These are phyloP conservation scores for Dicerorhinus sumatrensis DNA, from an alignment of 2,113 vertebrate species.

Conservation along the genomic window DNA sequence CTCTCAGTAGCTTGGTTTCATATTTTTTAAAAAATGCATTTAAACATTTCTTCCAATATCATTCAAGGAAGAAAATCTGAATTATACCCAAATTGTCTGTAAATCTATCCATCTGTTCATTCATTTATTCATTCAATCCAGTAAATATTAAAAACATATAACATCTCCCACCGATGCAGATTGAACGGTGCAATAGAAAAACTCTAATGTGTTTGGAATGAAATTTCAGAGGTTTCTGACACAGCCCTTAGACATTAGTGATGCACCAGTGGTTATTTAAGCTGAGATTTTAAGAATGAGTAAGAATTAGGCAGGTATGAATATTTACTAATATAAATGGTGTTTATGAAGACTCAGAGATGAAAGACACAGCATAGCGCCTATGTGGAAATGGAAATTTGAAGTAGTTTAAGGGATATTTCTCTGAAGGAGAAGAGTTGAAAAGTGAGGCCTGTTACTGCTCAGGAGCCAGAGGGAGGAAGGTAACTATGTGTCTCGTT, in stretches of 20 bases:
- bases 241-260: not conserved
- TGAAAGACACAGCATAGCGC: not conserved
- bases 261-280: not conserved
- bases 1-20: too few relatives aligned
- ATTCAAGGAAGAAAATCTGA: not conserved
- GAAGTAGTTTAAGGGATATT: not conserved
- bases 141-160: not conserved
- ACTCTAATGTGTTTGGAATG: not conserved
- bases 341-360: not conserved
- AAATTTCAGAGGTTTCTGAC: not conserved
- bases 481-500: too few relatives aligned
- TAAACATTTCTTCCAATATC: not conserved
- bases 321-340: not conserved
- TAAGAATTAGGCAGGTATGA: not conserved
- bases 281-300: not conserved
- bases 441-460: not conserved
- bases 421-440: not conserved
- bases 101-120: not conserved
- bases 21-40: not conserved
- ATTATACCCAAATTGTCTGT: not conserved
- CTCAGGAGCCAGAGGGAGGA: not conserved
- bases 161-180: not conserved
- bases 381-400: not conserved
- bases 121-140: not conserved
- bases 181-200: not conserved